Evolutionary conservation across 2,888 invertebrate species (phyloP), one percentile per base, ranked within the genome.

Genomic region (Sclerodermus sp.): DNA sequence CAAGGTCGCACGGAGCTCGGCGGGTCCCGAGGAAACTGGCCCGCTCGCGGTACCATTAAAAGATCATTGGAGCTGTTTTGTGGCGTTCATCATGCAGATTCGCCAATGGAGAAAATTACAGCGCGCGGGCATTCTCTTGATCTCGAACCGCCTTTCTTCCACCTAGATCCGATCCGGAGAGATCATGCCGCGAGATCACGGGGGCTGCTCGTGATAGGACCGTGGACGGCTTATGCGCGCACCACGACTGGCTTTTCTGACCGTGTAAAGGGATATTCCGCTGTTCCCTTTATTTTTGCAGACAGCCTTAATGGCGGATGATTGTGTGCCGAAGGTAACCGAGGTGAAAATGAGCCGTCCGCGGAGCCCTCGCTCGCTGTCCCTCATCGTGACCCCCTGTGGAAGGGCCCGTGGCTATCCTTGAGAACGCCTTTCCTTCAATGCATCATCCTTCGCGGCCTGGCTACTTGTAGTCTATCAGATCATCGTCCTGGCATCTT

Each of bases 281-380:
- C 47, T 64, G 58, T 55, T 64, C 59, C 56, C 55, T 51, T 40
- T 17, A 64, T 67, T 69, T 68, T 69, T 69, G 52, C 56, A 66
- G 66, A 69, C 69, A 40, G 45, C 48, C 53, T 58, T 70, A 68
- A 70, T 68, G 62, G 63, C 59, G 60, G 55, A 62, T 68, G 69
- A 69, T 69, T 66, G 68, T 66, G 68, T 59, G 66, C 57, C 68
- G 57, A 66, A 66, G 65, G 64, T 58, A 64, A 60, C 60, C 56
- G 55, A 59, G 64, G 65, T 66, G 65, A 66, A 66, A 66, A 66
- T 62, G 66, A 66, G 56, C 55, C 62, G 49, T 51, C 54, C 51
- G 44, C 49, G 55, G n/a, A 30, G 8, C 30, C 30, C 30, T 10
- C 8, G 30, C 8, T 6, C 10, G 30, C 6, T 30, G 30, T 10